phyloP scores from a whole-genome alignment of 2,113 vertebrate genomes.

The Phainopepla nitens region DNA sequence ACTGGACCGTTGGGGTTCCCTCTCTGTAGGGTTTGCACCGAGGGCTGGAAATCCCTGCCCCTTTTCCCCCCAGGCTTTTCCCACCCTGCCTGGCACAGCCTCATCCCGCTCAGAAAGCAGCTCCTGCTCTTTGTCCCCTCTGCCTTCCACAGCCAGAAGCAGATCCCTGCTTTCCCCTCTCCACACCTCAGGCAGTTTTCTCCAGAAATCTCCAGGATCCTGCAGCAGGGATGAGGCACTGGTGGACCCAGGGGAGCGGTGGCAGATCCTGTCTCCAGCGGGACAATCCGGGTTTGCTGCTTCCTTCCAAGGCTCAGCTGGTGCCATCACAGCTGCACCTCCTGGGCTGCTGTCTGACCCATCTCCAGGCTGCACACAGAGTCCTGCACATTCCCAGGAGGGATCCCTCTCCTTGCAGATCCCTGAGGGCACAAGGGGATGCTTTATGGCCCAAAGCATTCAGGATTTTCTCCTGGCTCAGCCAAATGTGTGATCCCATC shows the following conservation, averaged over 20 bases:
- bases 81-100: neutral
- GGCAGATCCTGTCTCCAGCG: neutral
- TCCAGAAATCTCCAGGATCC: neutral
- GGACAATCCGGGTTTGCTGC: neutral
- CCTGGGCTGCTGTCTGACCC: neutral
- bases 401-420: neutral
- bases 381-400: neutral
- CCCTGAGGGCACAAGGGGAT: neutral
- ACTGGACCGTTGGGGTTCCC: rapidly evolving
- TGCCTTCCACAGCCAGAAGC: neutral
- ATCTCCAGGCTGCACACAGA: neutral
- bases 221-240: rapidly evolving
- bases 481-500: neutral
- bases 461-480: neutral
- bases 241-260: rapidly evolving
- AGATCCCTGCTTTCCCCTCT: neutral
- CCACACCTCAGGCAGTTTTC: neutral
- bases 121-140: neutral
- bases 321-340: neutral
- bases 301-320: neutral
- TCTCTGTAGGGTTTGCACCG: neutral
- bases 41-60: neutral
- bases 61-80: neutral
- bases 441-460: neutral
- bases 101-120: neutral